phyloP scores from a whole-genome alignment of 2,888 invertebrate species.

The Gasteruption jaculator region DNA sequence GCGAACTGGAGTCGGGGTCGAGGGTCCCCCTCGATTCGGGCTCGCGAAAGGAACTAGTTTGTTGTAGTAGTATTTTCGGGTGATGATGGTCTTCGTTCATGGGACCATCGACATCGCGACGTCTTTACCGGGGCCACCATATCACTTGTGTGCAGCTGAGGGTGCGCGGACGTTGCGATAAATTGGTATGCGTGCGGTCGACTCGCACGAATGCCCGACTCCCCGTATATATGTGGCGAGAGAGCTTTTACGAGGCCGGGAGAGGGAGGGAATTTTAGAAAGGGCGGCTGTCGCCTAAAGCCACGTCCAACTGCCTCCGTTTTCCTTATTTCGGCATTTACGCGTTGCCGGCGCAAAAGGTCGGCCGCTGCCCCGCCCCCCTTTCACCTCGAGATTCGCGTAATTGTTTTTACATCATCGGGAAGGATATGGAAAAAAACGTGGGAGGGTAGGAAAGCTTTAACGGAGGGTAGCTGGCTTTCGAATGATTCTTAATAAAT shows the following conservation, averaged over 20 bases:
- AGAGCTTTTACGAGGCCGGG: slow-evolving; percentile 55
- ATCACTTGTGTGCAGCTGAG: slow-evolving; percentile 38
- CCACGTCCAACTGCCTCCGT: slow-evolving; percentile 47
- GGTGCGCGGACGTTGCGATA: slow-evolving; percentile 53
- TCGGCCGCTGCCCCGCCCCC: slow-evolving; percentile 3
- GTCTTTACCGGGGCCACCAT: slow-evolving; percentile 54
- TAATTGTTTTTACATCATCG: too few species aligned
- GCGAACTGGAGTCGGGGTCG: too few species aligned
- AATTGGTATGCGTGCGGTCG: slow-evolving; percentile 44
- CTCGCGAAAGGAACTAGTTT: too few species aligned
- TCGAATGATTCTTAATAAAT: slow-evolving; percentile 59
- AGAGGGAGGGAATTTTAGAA: slow-evolving; percentile 51
- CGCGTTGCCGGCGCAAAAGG: too few species aligned
- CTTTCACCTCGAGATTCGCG: slow-evolving; percentile 50
- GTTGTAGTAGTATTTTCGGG: too few species aligned
- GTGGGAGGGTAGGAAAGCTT: too few species aligned
- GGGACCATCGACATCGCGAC: slow-evolving; percentile 25
- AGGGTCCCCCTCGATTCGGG: too few species aligned
- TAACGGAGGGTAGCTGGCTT: too few species aligned
- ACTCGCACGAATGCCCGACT: slow-evolving; percentile 53
- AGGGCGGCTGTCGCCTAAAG: slow-evolving; percentile 47
- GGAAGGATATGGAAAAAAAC: too few species aligned
- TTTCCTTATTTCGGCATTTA: slow-evolving; percentile 6
- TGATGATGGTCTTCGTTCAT: too few species aligned
- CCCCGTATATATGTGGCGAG: slow-evolving; percentile 52